Conservation (phyloP, 2,797 vertebrate genomes). For the Chiroxiphia lanceolata region DNA sequence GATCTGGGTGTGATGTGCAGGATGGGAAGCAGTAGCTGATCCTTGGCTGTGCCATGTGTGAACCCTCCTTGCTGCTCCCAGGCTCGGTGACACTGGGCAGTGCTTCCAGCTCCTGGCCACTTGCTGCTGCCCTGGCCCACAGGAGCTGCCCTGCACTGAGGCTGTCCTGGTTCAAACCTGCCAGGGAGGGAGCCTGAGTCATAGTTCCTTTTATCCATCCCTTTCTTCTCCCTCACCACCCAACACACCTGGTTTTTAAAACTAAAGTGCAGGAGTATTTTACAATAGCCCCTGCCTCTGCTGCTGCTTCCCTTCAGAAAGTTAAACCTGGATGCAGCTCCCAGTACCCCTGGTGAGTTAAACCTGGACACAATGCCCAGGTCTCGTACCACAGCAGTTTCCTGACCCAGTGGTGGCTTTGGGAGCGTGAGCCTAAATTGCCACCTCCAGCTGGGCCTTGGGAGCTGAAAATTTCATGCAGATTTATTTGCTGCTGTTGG, state of each 20-base stretch:
- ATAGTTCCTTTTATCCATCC: background rate
- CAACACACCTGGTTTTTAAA: background rate
- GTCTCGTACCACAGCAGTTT: rapidly evolving
- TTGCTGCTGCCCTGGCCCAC: slow-evolving; percentile 60
- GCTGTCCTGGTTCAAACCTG: background rate
- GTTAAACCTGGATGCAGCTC: no score
- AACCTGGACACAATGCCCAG: no score
- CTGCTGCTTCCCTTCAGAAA: background rate
- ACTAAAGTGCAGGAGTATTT: background rate
- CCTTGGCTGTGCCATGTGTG: background rate
- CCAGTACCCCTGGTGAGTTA: background rate
- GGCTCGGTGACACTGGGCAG: slow-evolving; percentile 81
- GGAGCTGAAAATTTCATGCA: no score
- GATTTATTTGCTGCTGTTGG: background rate
- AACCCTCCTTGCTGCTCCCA: background rate
- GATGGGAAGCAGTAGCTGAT: background rate
- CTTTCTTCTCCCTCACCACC: background rate
- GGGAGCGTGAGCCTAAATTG: background rate
- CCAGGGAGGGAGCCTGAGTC: background rate
- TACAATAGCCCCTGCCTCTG: background rate
- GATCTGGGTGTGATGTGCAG: rapidly evolving
- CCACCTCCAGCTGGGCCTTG: background rate
- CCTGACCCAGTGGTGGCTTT: background rate
- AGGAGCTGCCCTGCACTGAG: rapidly evolving
- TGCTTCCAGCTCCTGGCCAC: slow-evolving; percentile 63